These are phyloP conservation scores for Rhodophaea formosa DNA, from an alignment of 2,888 invertebrate genomes.

Conservation along the genomic window DNA sequence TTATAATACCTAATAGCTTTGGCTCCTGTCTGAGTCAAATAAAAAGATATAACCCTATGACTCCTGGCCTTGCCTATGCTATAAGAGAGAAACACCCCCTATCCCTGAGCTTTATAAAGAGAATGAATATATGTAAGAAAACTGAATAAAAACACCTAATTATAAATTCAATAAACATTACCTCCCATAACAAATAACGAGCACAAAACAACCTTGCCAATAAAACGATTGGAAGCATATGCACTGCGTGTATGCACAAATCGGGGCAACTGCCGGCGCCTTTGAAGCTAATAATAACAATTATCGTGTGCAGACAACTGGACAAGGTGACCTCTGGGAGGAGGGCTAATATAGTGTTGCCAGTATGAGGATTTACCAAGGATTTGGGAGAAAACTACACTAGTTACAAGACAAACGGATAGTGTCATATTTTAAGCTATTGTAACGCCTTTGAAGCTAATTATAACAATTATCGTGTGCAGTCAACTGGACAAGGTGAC, in stretches of 20 bases:
- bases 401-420: too few relatives aligned
- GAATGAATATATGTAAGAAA: too few relatives aligned
- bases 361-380: slow-evolving; percentile 17
- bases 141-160: too few relatives aligned
- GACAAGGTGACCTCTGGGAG: slow-evolving; percentile 39
- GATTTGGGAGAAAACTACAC: not conserved
- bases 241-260: slow-evolving; percentile 6
- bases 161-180: too few relatives aligned
- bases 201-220: slow-evolving; percentile 19
- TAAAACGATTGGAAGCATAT: slow-evolving; percentile 15
- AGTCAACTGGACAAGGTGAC: slow-evolving; percentile 42
- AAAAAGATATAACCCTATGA: too few relatives aligned
- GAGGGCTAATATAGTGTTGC: slow-evolving; percentile 28
- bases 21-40: too few relatives aligned
- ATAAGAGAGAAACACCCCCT: too few relatives aligned
- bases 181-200: too few relatives aligned
- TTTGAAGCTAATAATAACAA: slow-evolving; percentile 57
- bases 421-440: too few relatives aligned
- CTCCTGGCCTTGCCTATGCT: too few relatives aligned
- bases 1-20: too few relatives aligned
- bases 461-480: slow-evolving; percentile 55
- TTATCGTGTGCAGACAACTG: slow-evolving; percentile 44
- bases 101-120: too few relatives aligned
- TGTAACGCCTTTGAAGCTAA: slow-evolving; percentile 49
- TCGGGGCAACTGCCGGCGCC: slow-evolving; percentile 42